Conservation (phyloP, 2,113 vertebrate genomes). For the Buteo buteo region DNA sequence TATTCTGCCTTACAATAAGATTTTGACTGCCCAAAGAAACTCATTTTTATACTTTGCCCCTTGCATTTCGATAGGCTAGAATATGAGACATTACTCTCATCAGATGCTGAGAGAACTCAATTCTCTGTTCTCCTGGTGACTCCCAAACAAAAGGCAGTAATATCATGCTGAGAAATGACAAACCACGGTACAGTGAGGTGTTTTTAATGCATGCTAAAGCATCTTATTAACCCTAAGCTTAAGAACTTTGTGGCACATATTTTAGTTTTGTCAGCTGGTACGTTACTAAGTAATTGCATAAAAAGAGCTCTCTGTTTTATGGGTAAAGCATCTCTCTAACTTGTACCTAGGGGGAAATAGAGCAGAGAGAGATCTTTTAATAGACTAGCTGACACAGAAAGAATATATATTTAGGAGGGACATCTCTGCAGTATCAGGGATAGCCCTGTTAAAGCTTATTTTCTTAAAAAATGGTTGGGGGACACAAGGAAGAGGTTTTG, state of each 20-base stretch:
- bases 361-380: background rate
- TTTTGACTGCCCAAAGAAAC: background rate
- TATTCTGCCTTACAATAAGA: background rate
- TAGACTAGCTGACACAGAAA: background rate
- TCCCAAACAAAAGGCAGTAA: background rate
- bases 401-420: background rate
- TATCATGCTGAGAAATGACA: background rate
- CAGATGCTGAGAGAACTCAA: background rate
- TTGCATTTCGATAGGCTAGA: background rate
- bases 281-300: background rate
- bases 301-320: background rate
- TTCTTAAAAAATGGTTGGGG: background rate
- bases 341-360: background rate
- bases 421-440: background rate
- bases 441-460: background rate
- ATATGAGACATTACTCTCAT: background rate
- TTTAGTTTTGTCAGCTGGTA: background rate
- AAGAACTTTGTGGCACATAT: background rate
- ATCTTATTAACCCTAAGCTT: background rate
- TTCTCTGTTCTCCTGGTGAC: background rate
- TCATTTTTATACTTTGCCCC: background rate
- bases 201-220: background rate
- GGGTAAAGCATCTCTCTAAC: background rate
- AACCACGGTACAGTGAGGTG: background rate
- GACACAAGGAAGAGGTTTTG: background rate